These are phyloP conservation scores for Tenebrio molitor DNA, from an alignment of 1,140 invertebrate species.

Conservation along the genomic window DNA sequence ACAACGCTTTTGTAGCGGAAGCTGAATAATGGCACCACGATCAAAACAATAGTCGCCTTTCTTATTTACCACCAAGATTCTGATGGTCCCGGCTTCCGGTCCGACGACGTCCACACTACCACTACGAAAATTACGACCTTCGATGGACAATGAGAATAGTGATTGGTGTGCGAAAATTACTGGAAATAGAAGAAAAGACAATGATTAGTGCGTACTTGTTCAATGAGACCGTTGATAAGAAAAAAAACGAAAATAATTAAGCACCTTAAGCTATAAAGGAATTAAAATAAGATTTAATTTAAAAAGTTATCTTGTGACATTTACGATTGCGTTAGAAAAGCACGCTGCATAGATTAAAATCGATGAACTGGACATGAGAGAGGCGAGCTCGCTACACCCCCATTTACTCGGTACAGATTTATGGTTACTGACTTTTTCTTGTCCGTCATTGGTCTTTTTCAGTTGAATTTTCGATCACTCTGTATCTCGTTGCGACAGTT, in stretches of 20 bases:
- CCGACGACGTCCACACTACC: neutral
- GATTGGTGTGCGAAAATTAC: neutral
- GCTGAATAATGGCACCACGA: slow-evolving; percentile 56
- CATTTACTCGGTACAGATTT: too few species aligned
- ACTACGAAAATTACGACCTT: neutral
- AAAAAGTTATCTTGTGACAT: too few species aligned
- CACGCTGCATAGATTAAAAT: too few species aligned
- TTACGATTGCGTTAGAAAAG: too few species aligned
- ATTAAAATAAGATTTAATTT: too few species aligned
- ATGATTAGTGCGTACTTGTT: neutral
- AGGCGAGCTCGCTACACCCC: too few species aligned
- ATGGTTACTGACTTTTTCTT: too few species aligned
- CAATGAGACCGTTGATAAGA: neutral
- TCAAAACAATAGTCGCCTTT: slow-evolving; percentile 57
- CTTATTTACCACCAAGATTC: slow-evolving; percentile 56
- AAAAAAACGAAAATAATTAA: neutral
- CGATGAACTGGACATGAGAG: too few species aligned
- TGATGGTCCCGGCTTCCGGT: slow-evolving; percentile 54
- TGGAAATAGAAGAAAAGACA: neutral
- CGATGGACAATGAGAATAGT: neutral
- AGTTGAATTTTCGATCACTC: too few species aligned
- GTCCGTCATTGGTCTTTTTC: too few species aligned
- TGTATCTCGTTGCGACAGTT: too few species aligned
- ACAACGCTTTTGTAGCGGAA: slow-evolving; percentile 55
- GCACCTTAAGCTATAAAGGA: too few species aligned